phyloP scores from a whole-genome alignment of 2,113 vertebrate species.

The Tragelaphus scriptus region DNA sequence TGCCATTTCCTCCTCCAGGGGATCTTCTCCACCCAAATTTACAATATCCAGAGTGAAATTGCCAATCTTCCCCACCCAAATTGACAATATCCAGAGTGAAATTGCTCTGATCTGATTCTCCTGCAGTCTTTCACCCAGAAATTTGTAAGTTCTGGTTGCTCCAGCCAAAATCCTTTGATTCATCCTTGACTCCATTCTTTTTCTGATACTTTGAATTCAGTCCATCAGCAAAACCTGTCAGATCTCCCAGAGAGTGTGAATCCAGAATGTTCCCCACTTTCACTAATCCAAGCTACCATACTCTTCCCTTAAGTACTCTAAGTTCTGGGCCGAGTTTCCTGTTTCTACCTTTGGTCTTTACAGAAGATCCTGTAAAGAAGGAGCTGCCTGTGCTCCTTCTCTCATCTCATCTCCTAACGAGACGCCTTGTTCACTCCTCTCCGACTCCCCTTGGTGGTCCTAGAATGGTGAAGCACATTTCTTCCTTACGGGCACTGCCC shows the following conservation, averaged over 20 bases:
- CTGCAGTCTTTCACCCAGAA: neutral
- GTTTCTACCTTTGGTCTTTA: neutral
- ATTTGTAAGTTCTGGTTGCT: neutral
- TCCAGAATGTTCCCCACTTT: neutral
- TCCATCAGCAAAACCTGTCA: neutral
- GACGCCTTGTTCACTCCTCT: neutral
- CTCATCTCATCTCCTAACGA: fast-evolving
- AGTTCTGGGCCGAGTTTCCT: neutral
- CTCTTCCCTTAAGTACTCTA: neutral
- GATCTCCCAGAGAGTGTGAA: neutral
- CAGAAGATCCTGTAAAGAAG: neutral
- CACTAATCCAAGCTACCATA: neutral
- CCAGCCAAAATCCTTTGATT: neutral
- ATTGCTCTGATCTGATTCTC: neutral
- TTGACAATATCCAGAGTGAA: neutral
- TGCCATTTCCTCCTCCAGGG: neutral
- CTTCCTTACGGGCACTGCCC: neutral
- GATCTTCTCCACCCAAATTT: neutral
- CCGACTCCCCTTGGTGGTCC: neutral
- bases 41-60: neutral
- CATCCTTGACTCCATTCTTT: neutral
- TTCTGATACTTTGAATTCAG: neutral
- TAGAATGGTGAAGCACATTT: neutral
- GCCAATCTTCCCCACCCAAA: neutral
- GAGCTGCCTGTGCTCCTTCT: neutral